These are phyloP conservation scores for Macroglossus sobrinus DNA, from an alignment of 2,113 vertebrate species.

Conservation along the genomic window DNA sequence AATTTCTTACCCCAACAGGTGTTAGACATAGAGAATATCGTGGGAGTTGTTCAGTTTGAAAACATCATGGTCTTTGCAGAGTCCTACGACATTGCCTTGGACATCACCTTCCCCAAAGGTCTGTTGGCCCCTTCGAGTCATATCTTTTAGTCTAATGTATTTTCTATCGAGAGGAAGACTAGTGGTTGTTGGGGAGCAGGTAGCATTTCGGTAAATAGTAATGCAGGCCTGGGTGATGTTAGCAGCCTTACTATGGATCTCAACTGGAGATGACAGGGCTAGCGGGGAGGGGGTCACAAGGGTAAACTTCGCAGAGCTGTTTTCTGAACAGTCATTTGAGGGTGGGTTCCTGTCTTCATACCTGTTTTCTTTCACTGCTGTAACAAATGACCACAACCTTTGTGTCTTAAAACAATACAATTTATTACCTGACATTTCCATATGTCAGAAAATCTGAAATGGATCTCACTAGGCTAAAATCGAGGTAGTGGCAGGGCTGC, in stretches of 20 bases:
- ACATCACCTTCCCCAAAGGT: constrained; percentile 90
- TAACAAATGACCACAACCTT: background rate
- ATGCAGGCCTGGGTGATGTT: background rate
- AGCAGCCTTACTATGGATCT: background rate
- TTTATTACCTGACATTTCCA: background rate
- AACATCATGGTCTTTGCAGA: constrained; percentile 88
- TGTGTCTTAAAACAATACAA: background rate
- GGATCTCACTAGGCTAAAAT: background rate
- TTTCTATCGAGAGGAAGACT: background rate
- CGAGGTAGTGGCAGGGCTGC: background rate
- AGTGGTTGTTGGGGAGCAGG: background rate
- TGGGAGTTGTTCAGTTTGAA: constrained; percentile 90
- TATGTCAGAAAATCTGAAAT: background rate
- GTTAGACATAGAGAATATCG: constrained; percentile 87
- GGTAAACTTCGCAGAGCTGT: background rate
- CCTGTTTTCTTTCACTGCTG: background rate
- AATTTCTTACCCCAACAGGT: constrained; percentile 81
- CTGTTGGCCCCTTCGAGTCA: constrained; percentile 13
- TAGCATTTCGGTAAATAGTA: background rate
- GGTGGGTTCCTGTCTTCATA: background rate
- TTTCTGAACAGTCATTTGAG: background rate
- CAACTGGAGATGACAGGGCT: background rate
- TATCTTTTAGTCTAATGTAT: background rate
- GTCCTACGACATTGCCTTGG: constrained; percentile 88
- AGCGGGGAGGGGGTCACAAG: background rate